Percentiles rank a stretch among this genome's conserved stretches.
These are phyloP conservation scores for Psilanteris sp. DNA, from an alignment of 1,140 invertebrate genomes.

Conservation along the genomic window DNA sequence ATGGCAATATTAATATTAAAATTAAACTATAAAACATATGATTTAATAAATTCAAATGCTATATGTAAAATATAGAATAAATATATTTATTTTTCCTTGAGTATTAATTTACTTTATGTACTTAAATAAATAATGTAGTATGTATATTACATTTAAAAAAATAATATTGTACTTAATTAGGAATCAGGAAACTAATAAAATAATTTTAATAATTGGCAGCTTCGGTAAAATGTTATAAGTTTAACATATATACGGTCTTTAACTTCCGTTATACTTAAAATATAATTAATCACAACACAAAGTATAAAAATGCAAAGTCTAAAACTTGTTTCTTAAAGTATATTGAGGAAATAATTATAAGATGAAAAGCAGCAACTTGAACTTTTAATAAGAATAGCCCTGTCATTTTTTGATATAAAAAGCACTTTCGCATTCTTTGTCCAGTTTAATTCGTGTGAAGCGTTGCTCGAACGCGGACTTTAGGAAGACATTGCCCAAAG, in stretches of 20 bases:
- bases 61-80: too few relatives aligned
- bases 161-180: too few relatives aligned
- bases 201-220: slow-evolving; percentile 1
- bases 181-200: slow-evolving; percentile 10
- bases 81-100: too few relatives aligned
- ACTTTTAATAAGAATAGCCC: slow-evolving; percentile 51
- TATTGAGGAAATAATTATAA: slow-evolving; percentile 53
- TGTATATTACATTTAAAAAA: too few relatives aligned
- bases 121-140: too few relatives aligned
- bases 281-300: slow-evolving; percentile 39
- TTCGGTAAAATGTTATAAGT: slow-evolving; percentile 13
- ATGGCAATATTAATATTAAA: too few relatives aligned
- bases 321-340: slow-evolving; percentile 44
- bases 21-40: too few relatives aligned
- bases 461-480: slow-evolving; percentile 44
- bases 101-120: too few relatives aligned
- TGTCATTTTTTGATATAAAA: slow-evolving; percentile 41
- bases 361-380: slow-evolving; percentile 30
- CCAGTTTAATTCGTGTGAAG: slow-evolving; percentile 50
- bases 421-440: slow-evolving; percentile 50
- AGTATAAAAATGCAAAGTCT: slow-evolving; percentile 53
- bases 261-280: slow-evolving; percentile 28
- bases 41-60: too few relatives aligned
- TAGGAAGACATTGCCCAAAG: slow-evolving; percentile 59
- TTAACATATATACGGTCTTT: slow-evolving; percentile 14